Base-by-base conservation (phyloP, 2,888 invertebrate species). In the Andrena haemorrhoa region DNA sequence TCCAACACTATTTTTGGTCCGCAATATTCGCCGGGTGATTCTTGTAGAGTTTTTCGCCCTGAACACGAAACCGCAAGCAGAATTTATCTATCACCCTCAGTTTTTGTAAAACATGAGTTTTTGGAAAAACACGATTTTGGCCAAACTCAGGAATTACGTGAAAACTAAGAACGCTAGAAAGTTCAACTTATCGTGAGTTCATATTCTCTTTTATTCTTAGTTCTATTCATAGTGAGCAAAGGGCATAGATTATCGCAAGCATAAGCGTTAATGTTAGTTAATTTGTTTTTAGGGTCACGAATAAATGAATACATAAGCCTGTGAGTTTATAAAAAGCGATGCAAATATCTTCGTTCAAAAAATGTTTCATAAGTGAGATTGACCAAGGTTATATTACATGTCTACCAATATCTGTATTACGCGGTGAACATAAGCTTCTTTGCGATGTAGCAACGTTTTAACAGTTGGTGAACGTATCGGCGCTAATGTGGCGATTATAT, bases 361-460 rank as follows among this genome's bases (percentile, higher is more conserved):
- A 16, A n/a, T 31, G 29, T 29, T 29, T 51, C 23, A 49, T 35
- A 80, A 61, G 63, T 29, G 51, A 71, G 79, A 75, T 86, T 80
- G 74, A 71, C 74, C 58, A 76, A 84, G 78, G 65, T 74, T 61
- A 63, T 26, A 41, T 82, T 84, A 75, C 70, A 77, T 53, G 74
- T 53, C 51, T 75, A 70, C 71, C 70, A 56, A 53, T 70, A 71
- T 31, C 10, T 35, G 35, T 35, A 70, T 66, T 70, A 41, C 64
- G 35, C 68, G 74, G 12, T 12, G 69, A 71, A 71, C 65, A 29
- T 75, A 75, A 82, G 78, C 83, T 81, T 65, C 83, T 82, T 71
- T 76, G 60, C 75, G 58, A 70, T 66, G 71, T 81, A 85, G 85
- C 79, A 64, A 66, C 73, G 75, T 65, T 79, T 86, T 71, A 83